Evolutionary conservation across 2,113 vertebrate species (phyloP).

Genomic region (Oncorhynchus keta): DNA sequence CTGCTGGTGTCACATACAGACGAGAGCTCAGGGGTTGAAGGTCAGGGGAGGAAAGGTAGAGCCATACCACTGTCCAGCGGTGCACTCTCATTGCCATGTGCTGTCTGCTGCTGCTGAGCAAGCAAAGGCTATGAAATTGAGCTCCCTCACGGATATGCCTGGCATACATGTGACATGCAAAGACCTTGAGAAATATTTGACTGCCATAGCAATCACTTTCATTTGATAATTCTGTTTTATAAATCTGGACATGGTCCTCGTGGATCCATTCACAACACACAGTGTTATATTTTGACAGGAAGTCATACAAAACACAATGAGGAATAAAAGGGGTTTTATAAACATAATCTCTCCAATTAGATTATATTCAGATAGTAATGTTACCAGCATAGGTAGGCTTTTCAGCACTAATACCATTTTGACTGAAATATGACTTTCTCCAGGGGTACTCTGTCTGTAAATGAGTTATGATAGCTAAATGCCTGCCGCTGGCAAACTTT

Average conservation of each 20-base stretch:
- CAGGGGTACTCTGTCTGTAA: not conserved
- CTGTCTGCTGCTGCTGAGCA: not conserved
- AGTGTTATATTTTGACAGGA: no score
- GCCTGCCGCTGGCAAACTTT: not conserved
- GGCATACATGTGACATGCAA: not conserved
- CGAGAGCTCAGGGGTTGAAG: slow-evolving; percentile 5
- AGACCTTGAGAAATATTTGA: not conserved
- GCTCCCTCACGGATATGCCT: not conserved
- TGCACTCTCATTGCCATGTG: slow-evolving; percentile 5
- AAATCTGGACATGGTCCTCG: not conserved
- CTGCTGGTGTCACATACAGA: slow-evolving; percentile 11
- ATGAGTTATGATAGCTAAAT: slow-evolving; percentile 15
- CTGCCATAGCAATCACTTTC: not conserved
- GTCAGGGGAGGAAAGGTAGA: slow-evolving; percentile 19
- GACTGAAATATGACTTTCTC: not conserved
- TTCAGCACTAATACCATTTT: not conserved
- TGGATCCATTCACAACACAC: not conserved
- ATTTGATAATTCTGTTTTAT: not conserved
- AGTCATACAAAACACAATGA: no score
- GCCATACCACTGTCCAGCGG: slow-evolving; percentile 20
- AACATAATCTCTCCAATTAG: not conserved
- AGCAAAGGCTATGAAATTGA: not conserved
- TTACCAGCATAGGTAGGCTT: not conserved
- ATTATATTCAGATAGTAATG: not conserved
- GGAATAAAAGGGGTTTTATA: no score